phyloP scores from a whole-genome alignment of 2,113 vertebrate species.

The Zapus hudsonius region DNA sequence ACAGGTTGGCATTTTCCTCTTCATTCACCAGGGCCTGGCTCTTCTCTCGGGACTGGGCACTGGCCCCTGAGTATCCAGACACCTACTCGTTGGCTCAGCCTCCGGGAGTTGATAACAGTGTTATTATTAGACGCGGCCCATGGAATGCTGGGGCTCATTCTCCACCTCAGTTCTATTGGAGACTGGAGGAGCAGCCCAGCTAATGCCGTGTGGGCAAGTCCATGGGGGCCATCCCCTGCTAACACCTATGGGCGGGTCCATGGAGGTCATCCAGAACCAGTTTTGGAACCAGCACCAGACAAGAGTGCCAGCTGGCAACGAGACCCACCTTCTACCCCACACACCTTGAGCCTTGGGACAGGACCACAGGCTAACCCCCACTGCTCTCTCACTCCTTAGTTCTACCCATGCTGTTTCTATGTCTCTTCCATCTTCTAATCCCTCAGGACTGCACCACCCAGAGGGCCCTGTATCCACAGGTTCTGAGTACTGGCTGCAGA shows the following conservation, averaged over 20 bases:
- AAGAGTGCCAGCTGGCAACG: fast-evolving
- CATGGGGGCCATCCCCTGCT: slow-evolving; percentile 76
- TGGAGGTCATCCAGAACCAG: slow-evolving; percentile 75
- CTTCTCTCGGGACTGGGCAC: slow-evolving; percentile 82
- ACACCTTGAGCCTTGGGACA: fast-evolving
- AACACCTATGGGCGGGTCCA: slow-evolving; percentile 74
- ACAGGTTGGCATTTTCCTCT: slow-evolving; percentile 84
- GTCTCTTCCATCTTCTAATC: too few relatives aligned
- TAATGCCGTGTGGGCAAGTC: slow-evolving; percentile 75
- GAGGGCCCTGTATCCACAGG: not conserved
- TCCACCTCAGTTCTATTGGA: slow-evolving; percentile 80
- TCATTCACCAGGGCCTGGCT: slow-evolving; percentile 83
- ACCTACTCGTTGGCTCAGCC: slow-evolving; percentile 80
- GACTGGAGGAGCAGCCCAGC: slow-evolving; percentile 74
- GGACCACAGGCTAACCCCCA: fast-evolving
- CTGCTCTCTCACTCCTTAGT: not conserved
- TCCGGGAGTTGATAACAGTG: slow-evolving; percentile 83
- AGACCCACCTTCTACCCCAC: not conserved
- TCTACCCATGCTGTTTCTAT: too few relatives aligned
- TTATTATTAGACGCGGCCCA: slow-evolving; percentile 86
- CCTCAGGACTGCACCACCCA: not conserved
- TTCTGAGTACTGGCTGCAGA: not conserved
- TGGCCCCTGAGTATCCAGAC: slow-evolving; percentile 80
- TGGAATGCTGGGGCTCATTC: slow-evolving; percentile 82
- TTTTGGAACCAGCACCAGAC: slow-evolving; percentile 62